phyloP scores from a whole-genome alignment of 1,140 invertebrate species.

The Aphelenchoides avenae region DNA sequence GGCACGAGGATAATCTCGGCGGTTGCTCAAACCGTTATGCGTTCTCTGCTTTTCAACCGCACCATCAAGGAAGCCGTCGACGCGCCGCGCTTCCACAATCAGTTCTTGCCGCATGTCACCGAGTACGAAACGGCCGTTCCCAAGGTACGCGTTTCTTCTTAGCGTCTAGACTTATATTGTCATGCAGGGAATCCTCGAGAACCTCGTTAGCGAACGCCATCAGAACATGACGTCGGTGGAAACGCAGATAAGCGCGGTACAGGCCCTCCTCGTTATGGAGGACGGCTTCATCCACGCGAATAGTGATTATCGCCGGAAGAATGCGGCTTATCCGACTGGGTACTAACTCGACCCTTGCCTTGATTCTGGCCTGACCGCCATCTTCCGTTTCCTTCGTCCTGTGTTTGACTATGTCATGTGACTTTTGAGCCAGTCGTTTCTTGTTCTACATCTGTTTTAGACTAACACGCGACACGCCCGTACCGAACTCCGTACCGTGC shows the following conservation, averaged over 20 bases:
- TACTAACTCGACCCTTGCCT: background rate
- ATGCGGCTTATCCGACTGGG: background rate
- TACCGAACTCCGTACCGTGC: too few species aligned
- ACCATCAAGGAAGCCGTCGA: constrained; percentile 1
- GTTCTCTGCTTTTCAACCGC: background rate
- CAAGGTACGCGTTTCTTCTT: too few species aligned
- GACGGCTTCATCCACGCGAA: constrained; percentile 57
- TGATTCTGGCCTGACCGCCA: background rate
- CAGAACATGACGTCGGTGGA: constrained; percentile 16
- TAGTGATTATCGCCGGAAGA: constrained; percentile 20
- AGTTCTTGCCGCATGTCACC: constrained; percentile 1
- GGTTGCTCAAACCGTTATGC: background rate
- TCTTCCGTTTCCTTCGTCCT: too few species aligned
- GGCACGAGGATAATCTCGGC: background rate
- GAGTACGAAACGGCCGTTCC: background rate
- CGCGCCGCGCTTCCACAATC: constrained; percentile 3
- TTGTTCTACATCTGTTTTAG: too few species aligned
- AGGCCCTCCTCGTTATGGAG: constrained; percentile 37
- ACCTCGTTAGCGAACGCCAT: constrained; percentile 14
- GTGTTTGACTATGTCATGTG: too few species aligned
- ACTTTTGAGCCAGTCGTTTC: too few species aligned
- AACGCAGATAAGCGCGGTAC: constrained; percentile 40
- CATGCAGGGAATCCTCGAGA: background rate
- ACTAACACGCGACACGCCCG: too few species aligned
- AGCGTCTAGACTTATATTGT: background rate